phyloP scores from a whole-genome alignment of 1,140 invertebrate genomes.

The Andrena cerasifolii region DNA sequence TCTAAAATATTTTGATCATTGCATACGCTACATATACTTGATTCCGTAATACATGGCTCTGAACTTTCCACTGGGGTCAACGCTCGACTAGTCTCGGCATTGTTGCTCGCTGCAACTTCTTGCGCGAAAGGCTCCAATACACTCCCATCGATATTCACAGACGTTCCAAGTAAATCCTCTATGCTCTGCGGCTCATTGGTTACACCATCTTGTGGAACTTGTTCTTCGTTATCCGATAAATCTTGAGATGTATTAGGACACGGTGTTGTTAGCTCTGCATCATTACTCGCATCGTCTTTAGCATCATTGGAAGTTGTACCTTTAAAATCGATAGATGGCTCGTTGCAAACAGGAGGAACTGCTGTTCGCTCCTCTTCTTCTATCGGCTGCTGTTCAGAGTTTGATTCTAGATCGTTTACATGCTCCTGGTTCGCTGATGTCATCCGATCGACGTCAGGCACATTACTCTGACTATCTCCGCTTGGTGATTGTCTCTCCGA shows the following conservation, averaged over 20 bases:
- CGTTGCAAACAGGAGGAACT: background rate
- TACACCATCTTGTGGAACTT: background rate
- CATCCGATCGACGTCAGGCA: too few relatives aligned
- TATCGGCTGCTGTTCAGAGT: background rate
- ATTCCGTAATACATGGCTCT: background rate
- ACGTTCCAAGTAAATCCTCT: too few relatives aligned
- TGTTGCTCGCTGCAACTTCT: background rate
- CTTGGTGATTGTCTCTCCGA: background rate
- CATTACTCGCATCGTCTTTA: background rate
- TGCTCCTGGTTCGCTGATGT: background rate
- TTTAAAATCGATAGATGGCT: background rate
- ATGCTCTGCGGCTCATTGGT: background rate
- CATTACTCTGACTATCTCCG: background rate
- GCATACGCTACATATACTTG: background rate
- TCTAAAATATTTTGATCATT: background rate
- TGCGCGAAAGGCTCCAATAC: background rate
- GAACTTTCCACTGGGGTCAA: background rate
- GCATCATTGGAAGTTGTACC: background rate
- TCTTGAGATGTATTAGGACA: background rate
- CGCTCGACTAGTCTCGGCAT: background rate
- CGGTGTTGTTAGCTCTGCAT: background rate
- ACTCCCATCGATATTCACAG: background rate
- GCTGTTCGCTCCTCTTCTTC: background rate
- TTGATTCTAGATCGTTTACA: too few relatives aligned
- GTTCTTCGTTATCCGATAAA: background rate